These are phyloP conservation scores for Rostratula benghalensis DNA, from an alignment of 2,113 vertebrate species.

Conservation along the genomic window DNA sequence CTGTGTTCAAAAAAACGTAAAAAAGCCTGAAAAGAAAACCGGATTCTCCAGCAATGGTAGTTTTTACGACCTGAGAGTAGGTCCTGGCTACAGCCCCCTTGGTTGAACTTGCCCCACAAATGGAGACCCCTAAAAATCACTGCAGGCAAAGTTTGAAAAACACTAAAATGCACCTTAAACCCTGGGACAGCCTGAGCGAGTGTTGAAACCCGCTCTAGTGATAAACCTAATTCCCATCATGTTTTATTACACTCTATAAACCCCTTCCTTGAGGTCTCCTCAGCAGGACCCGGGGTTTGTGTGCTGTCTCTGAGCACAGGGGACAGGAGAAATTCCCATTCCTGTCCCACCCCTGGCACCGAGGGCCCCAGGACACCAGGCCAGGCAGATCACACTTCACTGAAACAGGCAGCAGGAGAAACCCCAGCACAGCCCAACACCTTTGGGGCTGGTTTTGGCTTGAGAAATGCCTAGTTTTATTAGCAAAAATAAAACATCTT, in stretches of 20 bases:
- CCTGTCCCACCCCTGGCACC: neutral
- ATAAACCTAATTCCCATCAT: neutral
- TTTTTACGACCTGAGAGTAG: neutral
- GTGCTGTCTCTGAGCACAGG: accelerated
- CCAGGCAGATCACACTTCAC: neutral
- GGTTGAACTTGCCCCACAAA: neutral
- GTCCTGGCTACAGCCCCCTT: neutral
- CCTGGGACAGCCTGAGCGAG: neutral
- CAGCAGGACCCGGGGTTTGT: neutral
- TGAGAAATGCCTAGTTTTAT: neutral
- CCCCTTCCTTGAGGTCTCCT: neutral
- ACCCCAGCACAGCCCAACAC: neutral
- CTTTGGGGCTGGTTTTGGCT: neutral
- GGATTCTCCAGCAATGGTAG: neutral
- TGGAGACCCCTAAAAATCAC: neutral
- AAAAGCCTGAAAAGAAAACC: neutral
- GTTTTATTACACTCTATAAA: neutral
- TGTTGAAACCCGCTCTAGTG: neutral
- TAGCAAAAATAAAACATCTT: neutral
- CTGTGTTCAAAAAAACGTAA: neutral
- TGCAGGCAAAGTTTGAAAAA: neutral
- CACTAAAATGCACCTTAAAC: neutral
- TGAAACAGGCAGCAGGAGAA: neutral
- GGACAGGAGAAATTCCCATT: neutral
- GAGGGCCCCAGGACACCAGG: accelerated